These are phyloP conservation scores for Cordylochernes scorpioides DNA, from an alignment of 2,888 invertebrate genomes.

Conservation along the genomic window DNA sequence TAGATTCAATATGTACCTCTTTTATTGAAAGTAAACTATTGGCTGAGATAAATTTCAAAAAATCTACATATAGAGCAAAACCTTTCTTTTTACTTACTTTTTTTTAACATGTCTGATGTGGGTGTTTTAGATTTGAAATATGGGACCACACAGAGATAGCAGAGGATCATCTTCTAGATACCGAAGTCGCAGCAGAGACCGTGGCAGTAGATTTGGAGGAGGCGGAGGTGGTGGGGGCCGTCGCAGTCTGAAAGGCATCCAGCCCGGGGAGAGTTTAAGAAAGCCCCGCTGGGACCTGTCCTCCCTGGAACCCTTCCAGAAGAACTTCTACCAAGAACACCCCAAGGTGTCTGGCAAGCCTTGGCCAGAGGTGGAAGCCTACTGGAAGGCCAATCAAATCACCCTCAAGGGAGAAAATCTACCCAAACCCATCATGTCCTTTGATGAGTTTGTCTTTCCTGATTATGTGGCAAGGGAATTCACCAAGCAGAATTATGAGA, in stretches of 20 bases:
- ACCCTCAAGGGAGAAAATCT: conserved; percentile 1
- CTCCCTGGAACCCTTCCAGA: conserved; percentile 3
- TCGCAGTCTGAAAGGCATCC: conserved; percentile 15
- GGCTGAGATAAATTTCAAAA: too few species aligned
- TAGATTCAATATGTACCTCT: too few species aligned
- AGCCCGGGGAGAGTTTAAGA: conserved; percentile 5
- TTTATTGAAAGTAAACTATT: too few species aligned
- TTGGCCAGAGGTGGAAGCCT: conserved; percentile 2
- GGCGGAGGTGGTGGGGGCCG: conserved; percentile 2
- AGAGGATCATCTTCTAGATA: too few species aligned
- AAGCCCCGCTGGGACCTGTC: conserved; percentile 5
- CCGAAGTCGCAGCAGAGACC: too few species aligned
- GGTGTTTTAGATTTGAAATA: too few species aligned
- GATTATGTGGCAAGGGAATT: conserved; percentile 15
- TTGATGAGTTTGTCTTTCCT: conserved; percentile 18
- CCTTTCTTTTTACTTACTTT: too few species aligned
- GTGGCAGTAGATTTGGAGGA: conserved; percentile 3
- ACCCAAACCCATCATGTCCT: conserved; percentile 1
- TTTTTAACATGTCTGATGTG: too few species aligned
- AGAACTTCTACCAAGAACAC: conserved; percentile 6
- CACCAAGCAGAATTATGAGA: conserved; percentile 40
- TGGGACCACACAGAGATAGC: too few species aligned
- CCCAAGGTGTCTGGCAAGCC: conserved; percentile 3
- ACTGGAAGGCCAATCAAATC: background rate
- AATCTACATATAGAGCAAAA: too few species aligned